Evolutionary conservation across 2,888 invertebrate species (phyloP).

Genomic region (Ischnura elegans): DNA sequence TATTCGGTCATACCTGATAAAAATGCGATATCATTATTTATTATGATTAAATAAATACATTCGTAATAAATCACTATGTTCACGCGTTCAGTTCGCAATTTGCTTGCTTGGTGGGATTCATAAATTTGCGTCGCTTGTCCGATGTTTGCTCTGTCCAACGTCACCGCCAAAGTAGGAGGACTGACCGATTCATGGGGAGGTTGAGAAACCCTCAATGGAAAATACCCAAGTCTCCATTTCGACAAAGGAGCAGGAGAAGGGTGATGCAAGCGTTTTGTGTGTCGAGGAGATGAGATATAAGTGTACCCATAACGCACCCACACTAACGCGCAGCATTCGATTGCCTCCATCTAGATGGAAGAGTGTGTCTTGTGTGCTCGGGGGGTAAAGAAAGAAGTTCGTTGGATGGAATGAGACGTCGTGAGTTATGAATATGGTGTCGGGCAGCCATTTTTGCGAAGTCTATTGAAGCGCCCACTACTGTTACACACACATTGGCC

Average conservation of each 20-base stretch:
- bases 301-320: neutral
- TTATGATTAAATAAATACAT: too few relatives aligned
- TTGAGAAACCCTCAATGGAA: neutral
- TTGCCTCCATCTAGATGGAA: neutral
- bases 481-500: too few relatives aligned
- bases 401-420: neutral
- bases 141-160: too few relatives aligned
- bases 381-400: neutral
- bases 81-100: too few relatives aligned
- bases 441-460: neutral
- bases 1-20: too few relatives aligned
- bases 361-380: neutral
- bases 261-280: neutral
- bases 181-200: neutral
- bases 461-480: neutral
- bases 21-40: too few relatives aligned
- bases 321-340: neutral
- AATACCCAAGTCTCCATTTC: neutral
- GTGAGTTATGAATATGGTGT: slow-evolving; percentile 43
- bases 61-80: too few relatives aligned
- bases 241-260: neutral
- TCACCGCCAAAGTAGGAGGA: neutral
- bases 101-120: too few relatives aligned
- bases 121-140: too few relatives aligned
- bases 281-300: neutral